Conservation (phyloP, 2,113 vertebrate genomes). For the Petrocephalus microphthalmus region DNA sequence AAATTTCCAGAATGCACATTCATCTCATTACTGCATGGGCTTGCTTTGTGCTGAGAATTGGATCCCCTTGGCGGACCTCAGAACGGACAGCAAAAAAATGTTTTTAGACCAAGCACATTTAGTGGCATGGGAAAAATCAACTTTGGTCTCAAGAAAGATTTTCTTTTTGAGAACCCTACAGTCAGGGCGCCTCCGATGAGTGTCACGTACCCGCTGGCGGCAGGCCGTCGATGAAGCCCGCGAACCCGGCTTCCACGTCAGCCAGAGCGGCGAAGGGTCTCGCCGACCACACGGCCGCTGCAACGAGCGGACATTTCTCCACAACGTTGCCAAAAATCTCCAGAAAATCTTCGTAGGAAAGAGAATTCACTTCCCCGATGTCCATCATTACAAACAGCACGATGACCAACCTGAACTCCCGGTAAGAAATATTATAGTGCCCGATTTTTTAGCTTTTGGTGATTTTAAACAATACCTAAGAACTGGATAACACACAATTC, state of each 20-base stretch:
- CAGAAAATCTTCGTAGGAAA: conserved; percentile 69
- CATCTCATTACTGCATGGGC: too few relatives aligned
- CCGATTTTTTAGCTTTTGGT: not conserved
- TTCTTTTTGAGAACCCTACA: too few relatives aligned
- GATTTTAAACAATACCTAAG: not conserved
- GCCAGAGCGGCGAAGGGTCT: conserved; percentile 54
- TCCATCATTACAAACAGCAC: conserved; percentile 52
- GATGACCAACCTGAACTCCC: not conserved
- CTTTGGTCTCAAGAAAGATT: too few relatives aligned
- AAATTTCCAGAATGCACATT: too few relatives aligned
- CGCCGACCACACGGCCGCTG: conserved; percentile 66
- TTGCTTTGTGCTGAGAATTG: too few relatives aligned
- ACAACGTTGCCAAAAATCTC: conserved; percentile 68
- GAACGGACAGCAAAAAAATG: too few relatives aligned
- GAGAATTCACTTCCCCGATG: conserved; percentile 56
- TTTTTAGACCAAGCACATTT: too few relatives aligned
- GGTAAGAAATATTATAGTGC: not conserved
- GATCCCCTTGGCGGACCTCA: too few relatives aligned
- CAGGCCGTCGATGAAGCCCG: conserved; percentile 65
- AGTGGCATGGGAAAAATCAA: too few relatives aligned
- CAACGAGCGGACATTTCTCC: conserved; percentile 67
- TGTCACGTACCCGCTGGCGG: conserved; percentile 59
- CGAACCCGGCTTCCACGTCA: conserved; percentile 56
- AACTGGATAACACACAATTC: not conserved
- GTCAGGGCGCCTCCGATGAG: not conserved